Percentiles rank a stretch among this genome's conserved stretches.
phyloP scores from a whole-genome alignment of 2,113 vertebrate species.

The Salvelinus fontinalis region DNA sequence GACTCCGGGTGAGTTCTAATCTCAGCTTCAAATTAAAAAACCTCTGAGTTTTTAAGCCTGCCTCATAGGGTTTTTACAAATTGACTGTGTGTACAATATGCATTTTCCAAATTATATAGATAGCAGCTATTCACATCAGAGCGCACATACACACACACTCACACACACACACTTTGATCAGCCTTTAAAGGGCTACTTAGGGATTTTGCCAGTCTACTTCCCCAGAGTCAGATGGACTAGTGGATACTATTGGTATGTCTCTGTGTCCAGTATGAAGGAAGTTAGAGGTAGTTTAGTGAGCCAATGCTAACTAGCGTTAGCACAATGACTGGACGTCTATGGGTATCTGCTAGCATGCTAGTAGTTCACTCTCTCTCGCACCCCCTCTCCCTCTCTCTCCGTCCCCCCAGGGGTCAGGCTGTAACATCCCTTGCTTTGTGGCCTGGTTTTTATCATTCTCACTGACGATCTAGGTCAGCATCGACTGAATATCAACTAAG shows the following conservation, averaged over 20 bases:
- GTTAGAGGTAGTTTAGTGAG: too few relatives aligned
- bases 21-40: background rate
- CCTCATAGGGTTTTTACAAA: background rate
- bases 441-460: background rate
- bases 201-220: too few relatives aligned
- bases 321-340: too few relatives aligned
- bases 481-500: background rate
- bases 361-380: too few relatives aligned
- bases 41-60: background rate
- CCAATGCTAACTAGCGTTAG: too few relatives aligned
- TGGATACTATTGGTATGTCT: too few relatives aligned
- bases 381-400: too few relatives aligned
- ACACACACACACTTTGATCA: background rate
- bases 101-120: background rate
- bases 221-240: too few relatives aligned
- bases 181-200: too few relatives aligned
- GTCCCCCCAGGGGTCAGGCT: background rate
- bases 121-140: background rate
- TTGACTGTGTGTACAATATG: background rate
- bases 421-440: background rate
- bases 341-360: too few relatives aligned
- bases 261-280: too few relatives aligned
- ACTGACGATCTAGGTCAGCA: background rate
- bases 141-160: background rate
- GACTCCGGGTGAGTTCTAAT: constrained; percentile 1